These are phyloP conservation scores for Acanthoscelides obtectus DNA, from an alignment of 2,888 invertebrate genomes.

Conservation along the genomic window DNA sequence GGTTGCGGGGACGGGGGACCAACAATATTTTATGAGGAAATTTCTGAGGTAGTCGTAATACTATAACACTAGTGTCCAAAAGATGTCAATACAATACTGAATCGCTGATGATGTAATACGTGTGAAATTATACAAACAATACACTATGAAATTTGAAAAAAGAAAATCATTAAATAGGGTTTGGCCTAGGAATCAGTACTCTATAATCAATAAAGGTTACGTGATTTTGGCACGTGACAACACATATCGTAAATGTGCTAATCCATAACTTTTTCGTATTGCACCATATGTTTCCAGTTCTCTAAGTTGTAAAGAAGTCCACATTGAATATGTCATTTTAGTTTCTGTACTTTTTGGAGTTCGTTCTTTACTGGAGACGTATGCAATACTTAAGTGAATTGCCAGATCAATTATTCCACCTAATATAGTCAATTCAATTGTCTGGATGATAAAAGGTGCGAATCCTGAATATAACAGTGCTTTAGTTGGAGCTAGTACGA, in stretches of 20 bases:
- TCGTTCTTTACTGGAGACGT: neutral
- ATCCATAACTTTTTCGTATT: neutral
- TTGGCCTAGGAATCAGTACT: no score
- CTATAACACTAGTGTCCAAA: no score
- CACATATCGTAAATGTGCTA: neutral
- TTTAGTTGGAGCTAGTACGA: neutral
- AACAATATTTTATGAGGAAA: no score
- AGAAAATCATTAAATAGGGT: no score
- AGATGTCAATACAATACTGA: no score
- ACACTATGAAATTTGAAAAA: no score
- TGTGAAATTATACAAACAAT: no score
- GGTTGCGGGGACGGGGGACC: no score
- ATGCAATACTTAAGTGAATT: neutral
- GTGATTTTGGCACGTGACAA: no score
- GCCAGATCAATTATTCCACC: neutral
- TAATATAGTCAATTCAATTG: neutral
- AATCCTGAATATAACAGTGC: neutral
- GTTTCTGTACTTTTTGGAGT: neutral
- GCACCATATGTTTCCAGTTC: neutral
- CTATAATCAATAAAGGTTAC: no score
- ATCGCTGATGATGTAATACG: no score
- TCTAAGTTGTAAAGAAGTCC: neutral
- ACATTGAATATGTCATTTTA: neutral
- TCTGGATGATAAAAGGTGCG: neutral
- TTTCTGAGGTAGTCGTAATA: no score